Evolutionary conservation across 2,113 vertebrate species (phyloP), one percentile per base, ranked within the genome.

Genomic region (Naja naja): DNA sequence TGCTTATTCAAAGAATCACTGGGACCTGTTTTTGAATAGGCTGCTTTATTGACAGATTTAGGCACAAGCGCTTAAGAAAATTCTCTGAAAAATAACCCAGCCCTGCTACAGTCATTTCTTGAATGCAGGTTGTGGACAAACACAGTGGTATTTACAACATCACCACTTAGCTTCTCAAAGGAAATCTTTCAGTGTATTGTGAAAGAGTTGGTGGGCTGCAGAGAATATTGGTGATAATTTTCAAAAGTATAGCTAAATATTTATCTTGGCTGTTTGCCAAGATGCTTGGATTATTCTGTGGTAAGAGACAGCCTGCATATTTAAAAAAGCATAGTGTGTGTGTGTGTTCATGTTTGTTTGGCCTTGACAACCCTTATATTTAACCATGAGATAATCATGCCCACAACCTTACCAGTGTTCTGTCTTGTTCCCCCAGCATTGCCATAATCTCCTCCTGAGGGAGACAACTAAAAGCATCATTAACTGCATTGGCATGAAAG

Each of bases 161-260:
- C 89, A 55, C 88, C 56, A 22, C 93, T 93, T 8, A 20, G 34
- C 9, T 95, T 11, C 95, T 94, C 85, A 45, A 53, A 93, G 25
- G 64, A 94, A 95, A 56, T 88, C 74, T 90, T 92, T 90, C 94
- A 49, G 9, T 4, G 18, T 30, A 30, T 23, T 85, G 49, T 0
- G 0, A 69, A 87, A 87, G 56, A 87, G n/a, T n/a, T 81, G 30
- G n/a, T 43, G 34, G 81, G 87, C 27, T 9, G 94, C 81, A 89
- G 87, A 54, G 22, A 3, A 93, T 94, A 60, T 94, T 94, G 47
- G 54, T 88, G 58, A 12, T 93, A 58, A 27, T 91, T 95, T 92
- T 23, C 74, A 94, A 97, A 94, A 92, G 39, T 97, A 95, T 97
- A 96, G 97, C 97, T 98, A 98, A 97, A 96, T 97, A 95, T 49